Base-by-base conservation (phyloP, 2,113 vertebrate genomes). In the Acrocephalus arundinaceus region DNA sequence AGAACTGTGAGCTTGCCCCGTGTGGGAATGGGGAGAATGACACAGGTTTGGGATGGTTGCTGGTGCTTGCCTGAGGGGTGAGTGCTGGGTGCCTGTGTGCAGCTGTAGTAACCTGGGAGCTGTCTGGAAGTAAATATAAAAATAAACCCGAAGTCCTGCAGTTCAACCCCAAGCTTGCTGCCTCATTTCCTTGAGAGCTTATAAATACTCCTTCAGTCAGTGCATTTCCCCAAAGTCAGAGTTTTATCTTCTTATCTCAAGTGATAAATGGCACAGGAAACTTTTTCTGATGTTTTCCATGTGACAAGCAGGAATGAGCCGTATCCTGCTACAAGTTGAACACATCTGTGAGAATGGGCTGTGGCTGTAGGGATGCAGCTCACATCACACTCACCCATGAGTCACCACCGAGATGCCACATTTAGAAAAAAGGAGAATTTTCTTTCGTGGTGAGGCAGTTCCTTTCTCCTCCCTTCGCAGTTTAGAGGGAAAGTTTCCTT, bases 401-500 rank as follows among this genome's bases (percentile, higher is more conserved):
- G 72, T 89, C 82, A 65, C 83, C 24, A 6, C 39, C 11, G 8
- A 76, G 83, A 52, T 25, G 24, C 78, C 57, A 20, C 61, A 20
- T 66, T 46, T 46, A 70, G 48, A 27, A 65, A 87, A 85, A 89
- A 75, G 49, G 65, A 89, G 85, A 72, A 72, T 87, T 92, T 89
- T 20, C 48, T 67, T 70, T 77, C 82, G 46, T 63, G 48, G 45
- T 51, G 18, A 85, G 80, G 83, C 92, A 85, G 73, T 85, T 93
- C 90, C 90, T 90, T 93, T 96, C 90, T 84, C 94, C 48, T 66
- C 66, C 73, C 73, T 57, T 87, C 33, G 25, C 77, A 23, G 6
- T 81, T 92, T 77, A 74, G 61, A 82, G 73, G 73, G 83, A 94
- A 92, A 85, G 63, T 94, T 96, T 90, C 96, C 86, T 85, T 94